A percentile compares a stretch with the other conserved stretches of the same genome.
These are phyloP conservation scores for Flexamia atlantica DNA, from an alignment of 2,888 invertebrate genomes.

Conservation along the genomic window DNA sequence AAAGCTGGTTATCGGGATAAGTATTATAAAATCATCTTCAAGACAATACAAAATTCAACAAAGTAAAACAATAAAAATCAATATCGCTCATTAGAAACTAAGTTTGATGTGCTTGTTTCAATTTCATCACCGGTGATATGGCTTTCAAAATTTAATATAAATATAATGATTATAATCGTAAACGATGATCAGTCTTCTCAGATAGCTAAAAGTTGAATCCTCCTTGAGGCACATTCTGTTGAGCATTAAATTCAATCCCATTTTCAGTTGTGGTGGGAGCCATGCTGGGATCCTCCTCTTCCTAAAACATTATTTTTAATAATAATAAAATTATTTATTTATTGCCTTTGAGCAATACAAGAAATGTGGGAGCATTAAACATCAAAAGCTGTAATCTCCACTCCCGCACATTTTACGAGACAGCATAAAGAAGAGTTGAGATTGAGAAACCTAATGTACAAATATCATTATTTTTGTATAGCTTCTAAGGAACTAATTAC, in stretches of 20 bases:
- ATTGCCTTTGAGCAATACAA: too few relatives aligned
- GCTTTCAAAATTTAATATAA: neutral
- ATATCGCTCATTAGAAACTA: neutral
- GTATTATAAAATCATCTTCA: slow-evolving; percentile 12
- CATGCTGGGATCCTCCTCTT: slow-evolving; percentile 31
- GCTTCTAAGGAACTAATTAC: too few relatives aligned
- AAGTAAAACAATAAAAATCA: slow-evolving; percentile 29
- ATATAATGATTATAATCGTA: slow-evolving; percentile 9
- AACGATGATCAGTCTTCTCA: slow-evolving; percentile 15
- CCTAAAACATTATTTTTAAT: too few relatives aligned
- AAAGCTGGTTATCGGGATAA: neutral
- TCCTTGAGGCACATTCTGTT: slow-evolving; percentile 49
- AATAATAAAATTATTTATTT: too few relatives aligned
- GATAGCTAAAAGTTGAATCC: slow-evolving; percentile 56
- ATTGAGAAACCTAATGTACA: too few relatives aligned
- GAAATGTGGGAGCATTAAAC: too few relatives aligned
- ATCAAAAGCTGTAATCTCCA: too few relatives aligned
- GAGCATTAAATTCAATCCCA: slow-evolving; percentile 48
- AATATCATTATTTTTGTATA: too few relatives aligned
- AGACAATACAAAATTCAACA: slow-evolving; percentile 37
- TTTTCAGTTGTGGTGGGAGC: slow-evolving; percentile 35
- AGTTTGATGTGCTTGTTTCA: neutral
- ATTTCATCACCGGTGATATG: neutral
- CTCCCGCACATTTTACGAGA: too few relatives aligned
- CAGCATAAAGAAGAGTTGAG: too few relatives aligned